These are phyloP conservation scores for Spondyliosoma cantharus DNA, from an alignment of 2,797 vertebrate genomes.

Conservation along the genomic window DNA sequence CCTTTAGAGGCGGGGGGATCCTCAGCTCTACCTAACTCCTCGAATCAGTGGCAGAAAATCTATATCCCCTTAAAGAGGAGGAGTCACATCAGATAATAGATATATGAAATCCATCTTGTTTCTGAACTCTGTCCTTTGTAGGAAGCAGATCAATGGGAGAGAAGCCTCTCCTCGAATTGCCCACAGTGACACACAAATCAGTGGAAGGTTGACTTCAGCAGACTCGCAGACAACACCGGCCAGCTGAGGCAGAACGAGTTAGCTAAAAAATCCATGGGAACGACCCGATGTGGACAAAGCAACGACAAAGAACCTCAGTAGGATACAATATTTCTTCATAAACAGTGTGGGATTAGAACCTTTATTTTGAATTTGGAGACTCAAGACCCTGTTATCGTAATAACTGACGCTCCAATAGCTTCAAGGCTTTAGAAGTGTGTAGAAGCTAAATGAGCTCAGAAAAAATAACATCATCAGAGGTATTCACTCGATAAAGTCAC, in stretches of 20 bases:
- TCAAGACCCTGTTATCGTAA: too few relatives aligned
- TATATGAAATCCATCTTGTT: conserved; percentile 86
- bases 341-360: not conserved
- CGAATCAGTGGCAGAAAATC: conserved; percentile 85
- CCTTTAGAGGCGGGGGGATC: conserved; percentile 64
- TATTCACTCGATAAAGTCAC: too few relatives aligned
- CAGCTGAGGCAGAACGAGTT: not conserved
- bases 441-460: too few relatives aligned
- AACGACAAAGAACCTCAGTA: too few relatives aligned
- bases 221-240: not conserved
- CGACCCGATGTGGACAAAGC: not conserved
- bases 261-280: not conserved
- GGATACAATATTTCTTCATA: not conserved
- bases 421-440: too few relatives aligned
- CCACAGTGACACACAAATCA: conserved; percentile 76
- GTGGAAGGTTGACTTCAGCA: conserved; percentile 32
- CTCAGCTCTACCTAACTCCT: conserved; percentile 64
- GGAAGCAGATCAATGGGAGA: conserved; percentile 80
- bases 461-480: too few relatives aligned
- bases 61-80: conserved; percentile 82
- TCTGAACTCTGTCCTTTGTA: conserved; percentile 82
- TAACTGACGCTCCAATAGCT: too few relatives aligned
- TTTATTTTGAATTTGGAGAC: not conserved
- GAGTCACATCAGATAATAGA: conserved; percentile 85
- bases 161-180: conserved; percentile 72